Evolutionary conservation across 2,888 invertebrate genomes (phyloP), one percentile per base, ranked within the genome.

Genomic region (Gandaritis pyraliata): DNA sequence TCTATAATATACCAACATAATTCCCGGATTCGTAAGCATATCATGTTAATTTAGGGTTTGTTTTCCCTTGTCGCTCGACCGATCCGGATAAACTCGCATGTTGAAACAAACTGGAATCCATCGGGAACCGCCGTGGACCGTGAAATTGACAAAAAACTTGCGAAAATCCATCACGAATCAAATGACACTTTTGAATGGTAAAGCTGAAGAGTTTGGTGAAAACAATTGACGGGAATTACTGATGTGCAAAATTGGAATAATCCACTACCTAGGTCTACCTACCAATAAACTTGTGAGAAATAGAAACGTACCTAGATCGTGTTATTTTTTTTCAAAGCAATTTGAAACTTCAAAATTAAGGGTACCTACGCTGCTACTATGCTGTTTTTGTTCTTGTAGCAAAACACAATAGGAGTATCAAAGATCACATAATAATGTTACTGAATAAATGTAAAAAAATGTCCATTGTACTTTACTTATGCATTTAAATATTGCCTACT

Each of bases 161-260:
- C 81, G 81, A 84, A 63, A 88, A 88, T 86, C 88, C 89, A 90
- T 90, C 90, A 88, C 90, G 86, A 88, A 85, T 88, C 89, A 89
- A 90, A 90, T 88, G 89, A 89, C 90, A 89, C 88, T 89, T 88
- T 87, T 83, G 85, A 89, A 89, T 87, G 90, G 87, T 87, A 87
- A 89, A 85, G 88, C 86, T 86, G 87, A 86, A 84, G 87, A 85
- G 85, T 33, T 33, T 80, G 87, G 85, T 76, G 83, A 85, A 90
- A 90, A 89, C 90, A 89, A 89, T 90, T 89, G 88, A 83, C 85
- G 78, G 65, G 79, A 77, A 68, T 78, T 76, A 72, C 68, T 79
- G 81, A 83, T 81, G 83, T 80, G 85, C 83, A 88, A 88, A 88
- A 88, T 85, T 86, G 83, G 82, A 86, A 87, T 86, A 88, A 87